Conservation (phyloP, 37 sponge, comb jelly and placozoan genomes). For the Cladorhizidae sp. region DNA sequence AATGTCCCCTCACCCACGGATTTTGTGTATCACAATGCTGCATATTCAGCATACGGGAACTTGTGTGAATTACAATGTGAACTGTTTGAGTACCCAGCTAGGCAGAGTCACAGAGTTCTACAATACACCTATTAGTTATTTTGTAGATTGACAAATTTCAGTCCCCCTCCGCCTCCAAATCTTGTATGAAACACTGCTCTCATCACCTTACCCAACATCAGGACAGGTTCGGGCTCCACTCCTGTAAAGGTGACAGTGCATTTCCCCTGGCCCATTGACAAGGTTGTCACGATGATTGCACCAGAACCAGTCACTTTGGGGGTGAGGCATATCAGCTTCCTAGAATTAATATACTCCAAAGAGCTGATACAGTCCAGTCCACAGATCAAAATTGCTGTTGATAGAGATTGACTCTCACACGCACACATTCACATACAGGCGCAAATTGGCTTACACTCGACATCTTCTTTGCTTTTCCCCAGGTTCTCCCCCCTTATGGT, state of each 20-base stretch:
- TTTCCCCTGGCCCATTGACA: slow-evolving; percentile 77
- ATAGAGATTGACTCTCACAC: background rate
- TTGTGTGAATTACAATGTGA: too few species aligned
- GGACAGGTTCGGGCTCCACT: slow-evolving; percentile 9
- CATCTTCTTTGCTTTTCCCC: slow-evolving; percentile 59
- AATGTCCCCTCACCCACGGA: too few species aligned
- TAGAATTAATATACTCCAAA: slow-evolving; percentile 70
- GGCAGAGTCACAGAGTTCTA: too few species aligned
- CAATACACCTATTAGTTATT: too few species aligned
- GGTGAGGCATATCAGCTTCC: slow-evolving; percentile 76
- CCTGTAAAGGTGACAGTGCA: slow-evolving; percentile 81
- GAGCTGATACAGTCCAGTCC: slow-evolving; percentile 61
- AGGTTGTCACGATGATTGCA: slow-evolving; percentile 81
- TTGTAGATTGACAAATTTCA: too few species aligned
- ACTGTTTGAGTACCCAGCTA: too few species aligned
- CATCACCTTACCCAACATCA: background rate
- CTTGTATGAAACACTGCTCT: too few species aligned
- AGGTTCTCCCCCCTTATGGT: slow-evolving; percentile 93
- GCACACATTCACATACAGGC: background rate
- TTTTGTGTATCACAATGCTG: too few species aligned
- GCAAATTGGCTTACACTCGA: slow-evolving; percentile 43
- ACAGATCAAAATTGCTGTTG: slow-evolving; percentile 62
- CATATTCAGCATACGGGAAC: too few species aligned
- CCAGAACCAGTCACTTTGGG: slow-evolving; percentile 60
- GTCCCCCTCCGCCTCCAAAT: too few species aligned